Evolutionary conservation across 2,888 invertebrate genomes (phyloP).

Genomic region (Dusona sp.): DNA sequence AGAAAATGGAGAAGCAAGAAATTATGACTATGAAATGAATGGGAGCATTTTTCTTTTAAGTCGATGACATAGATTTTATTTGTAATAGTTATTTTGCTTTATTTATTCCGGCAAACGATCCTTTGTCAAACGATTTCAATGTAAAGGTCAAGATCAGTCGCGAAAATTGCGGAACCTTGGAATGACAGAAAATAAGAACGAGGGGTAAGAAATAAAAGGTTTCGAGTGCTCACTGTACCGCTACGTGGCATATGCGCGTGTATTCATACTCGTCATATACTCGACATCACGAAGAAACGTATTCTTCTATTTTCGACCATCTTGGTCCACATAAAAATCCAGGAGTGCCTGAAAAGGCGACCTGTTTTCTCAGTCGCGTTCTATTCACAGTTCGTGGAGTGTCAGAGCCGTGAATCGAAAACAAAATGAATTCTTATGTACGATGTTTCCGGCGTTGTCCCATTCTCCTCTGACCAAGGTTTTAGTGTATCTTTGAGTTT

Average conservation of each 20-base stretch:
- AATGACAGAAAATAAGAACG: background rate
- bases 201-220: background rate
- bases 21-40: background rate
- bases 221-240: background rate
- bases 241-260: background rate
- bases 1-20: background rate
- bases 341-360: constrained; percentile 64
- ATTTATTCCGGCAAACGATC: background rate
- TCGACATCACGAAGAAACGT: constrained; percentile 12
- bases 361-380: constrained; percentile 71
- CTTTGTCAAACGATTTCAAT: background rate
- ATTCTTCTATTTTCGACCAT: constrained; percentile 74
- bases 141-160: background rate
- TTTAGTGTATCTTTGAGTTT: constrained; percentile 67
- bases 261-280: background rate
- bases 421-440: constrained; percentile 76
- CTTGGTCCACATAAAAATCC: constrained; percentile 64
- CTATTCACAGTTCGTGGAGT: constrained; percentile 46
- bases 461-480: constrained; percentile 8
- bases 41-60: background rate
- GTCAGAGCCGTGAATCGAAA: constrained; percentile 70
- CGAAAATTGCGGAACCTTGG: background rate
- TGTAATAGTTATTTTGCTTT: no score
- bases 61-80: background rate
- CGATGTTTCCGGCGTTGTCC: constrained; percentile 34